Percentiles rank a stretch among this genome's conserved stretches.
phyloP scores from a whole-genome alignment of 2,888 invertebrate species.

The Adela reaumurella region DNA sequence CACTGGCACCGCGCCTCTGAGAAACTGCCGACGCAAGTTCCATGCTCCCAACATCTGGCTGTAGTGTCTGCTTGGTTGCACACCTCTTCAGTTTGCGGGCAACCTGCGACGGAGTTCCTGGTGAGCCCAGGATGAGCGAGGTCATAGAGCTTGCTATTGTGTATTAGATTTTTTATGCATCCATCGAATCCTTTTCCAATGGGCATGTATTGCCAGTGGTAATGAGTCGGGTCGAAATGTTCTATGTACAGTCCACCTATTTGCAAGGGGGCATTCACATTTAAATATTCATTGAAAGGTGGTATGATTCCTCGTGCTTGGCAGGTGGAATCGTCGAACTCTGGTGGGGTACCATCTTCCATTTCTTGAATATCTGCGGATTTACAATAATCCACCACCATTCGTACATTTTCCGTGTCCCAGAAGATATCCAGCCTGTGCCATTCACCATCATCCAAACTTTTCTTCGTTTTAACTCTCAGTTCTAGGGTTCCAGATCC shows the following conservation, averaged over 20 bases:
- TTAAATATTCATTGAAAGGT: slow-evolving; percentile 93
- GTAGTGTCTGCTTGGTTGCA: slow-evolving; percentile 86
- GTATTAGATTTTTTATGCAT: slow-evolving; percentile 91
- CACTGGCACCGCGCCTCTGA: slow-evolving; percentile 90
- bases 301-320: slow-evolving; percentile 88
- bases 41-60: slow-evolving; percentile 86
- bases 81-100: slow-evolving; percentile 89
- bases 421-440: slow-evolving; percentile 95
- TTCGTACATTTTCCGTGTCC: slow-evolving; percentile 88
- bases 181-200: slow-evolving; percentile 91
- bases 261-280: slow-evolving; percentile 93
- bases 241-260: slow-evolving; percentile 90
- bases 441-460: slow-evolving; percentile 96
- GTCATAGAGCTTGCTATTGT: slow-evolving; percentile 95
- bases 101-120: slow-evolving; percentile 83
- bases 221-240: slow-evolving; percentile 83
- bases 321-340: slow-evolving; percentile 86
- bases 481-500: slow-evolving; percentile 90
- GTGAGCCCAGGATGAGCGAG: slow-evolving; percentile 89
- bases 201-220: slow-evolving; percentile 89
- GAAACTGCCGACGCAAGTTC: slow-evolving; percentile 90
- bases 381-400: slow-evolving; percentile 92
- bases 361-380: slow-evolving; percentile 84
- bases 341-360: slow-evolving; percentile 85
- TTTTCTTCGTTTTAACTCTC: slow-evolving; percentile 79